These are phyloP conservation scores for Xestia c-nigrum DNA, from an alignment of 2,888 invertebrate genomes.

Conservation along the genomic window DNA sequence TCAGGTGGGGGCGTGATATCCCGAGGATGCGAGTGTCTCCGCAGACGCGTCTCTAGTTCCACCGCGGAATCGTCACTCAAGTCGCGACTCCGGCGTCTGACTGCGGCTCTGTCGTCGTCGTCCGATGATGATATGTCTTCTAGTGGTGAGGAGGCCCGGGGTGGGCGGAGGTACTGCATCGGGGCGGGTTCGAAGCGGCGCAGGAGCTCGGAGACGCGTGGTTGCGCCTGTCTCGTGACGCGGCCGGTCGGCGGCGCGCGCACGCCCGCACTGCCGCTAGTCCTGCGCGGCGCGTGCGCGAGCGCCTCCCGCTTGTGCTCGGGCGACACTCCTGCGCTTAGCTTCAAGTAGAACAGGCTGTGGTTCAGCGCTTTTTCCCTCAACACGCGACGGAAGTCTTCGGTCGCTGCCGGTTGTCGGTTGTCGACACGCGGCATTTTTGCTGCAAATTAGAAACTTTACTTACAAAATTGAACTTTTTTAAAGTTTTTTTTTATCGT, in stretches of 20 bases:
- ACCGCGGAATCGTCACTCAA: conserved; percentile 90
- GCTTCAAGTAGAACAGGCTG: conserved; percentile 88
- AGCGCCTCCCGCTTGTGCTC: conserved; percentile 72
- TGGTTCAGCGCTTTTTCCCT: conserved; percentile 88
- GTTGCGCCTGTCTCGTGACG: conserved; percentile 82
- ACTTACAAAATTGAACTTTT: neutral
- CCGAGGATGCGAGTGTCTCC: conserved; percentile 85
- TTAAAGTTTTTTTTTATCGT: neutral
- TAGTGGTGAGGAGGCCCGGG: conserved; percentile 83
- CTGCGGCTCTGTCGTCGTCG: conserved; percentile 87
- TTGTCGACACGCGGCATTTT: conserved; percentile 85
- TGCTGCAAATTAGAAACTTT: conserved; percentile 47
- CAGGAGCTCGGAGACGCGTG: conserved; percentile 85
- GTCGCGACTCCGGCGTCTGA: conserved; percentile 86
- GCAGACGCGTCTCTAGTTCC: conserved; percentile 87
- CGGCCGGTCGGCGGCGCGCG: conserved; percentile 84
- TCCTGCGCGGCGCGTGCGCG: conserved; percentile 69
- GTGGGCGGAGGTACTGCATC: conserved; percentile 88
- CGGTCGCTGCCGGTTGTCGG: conserved; percentile 76
- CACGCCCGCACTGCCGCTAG: conserved; percentile 80
- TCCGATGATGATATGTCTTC: conserved; percentile 88
- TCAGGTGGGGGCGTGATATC: conserved; percentile 85
- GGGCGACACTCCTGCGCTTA: conserved; percentile 81
- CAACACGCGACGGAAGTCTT: conserved; percentile 88
- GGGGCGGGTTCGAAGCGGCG: conserved; percentile 86